Conservation (phyloP, 1,140 invertebrate genomes). For the Belonocnema kinseyi region DNA sequence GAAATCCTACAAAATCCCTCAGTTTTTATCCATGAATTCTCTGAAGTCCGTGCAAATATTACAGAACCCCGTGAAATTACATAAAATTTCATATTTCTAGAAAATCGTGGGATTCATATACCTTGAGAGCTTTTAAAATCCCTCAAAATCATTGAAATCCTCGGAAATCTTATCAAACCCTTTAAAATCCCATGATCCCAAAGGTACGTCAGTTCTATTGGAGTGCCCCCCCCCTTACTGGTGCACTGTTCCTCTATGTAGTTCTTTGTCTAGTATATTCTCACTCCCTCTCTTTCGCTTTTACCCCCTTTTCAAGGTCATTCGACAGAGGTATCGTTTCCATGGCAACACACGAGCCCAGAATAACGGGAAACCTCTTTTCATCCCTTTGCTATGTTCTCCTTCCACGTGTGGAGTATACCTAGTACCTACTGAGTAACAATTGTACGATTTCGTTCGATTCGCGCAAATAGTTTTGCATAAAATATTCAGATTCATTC, state of each 20-base stretch:
- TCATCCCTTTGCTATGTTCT: conserved; percentile 47
- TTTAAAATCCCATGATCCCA: conserved; percentile 16
- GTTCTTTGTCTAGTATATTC: conserved; percentile 16
- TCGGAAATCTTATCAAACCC: too few relatives aligned
- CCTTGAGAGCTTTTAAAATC: too few relatives aligned
- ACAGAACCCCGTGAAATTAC: too few relatives aligned
- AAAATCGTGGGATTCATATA: too few relatives aligned
- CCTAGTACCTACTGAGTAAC: background rate
- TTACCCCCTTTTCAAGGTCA: conserved; percentile 63
- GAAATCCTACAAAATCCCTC: too few relatives aligned
- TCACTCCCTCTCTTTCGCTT: conserved; percentile 43
- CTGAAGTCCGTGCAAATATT: too few relatives aligned
- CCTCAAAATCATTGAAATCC: too few relatives aligned
- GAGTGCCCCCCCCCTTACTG: conserved; percentile 44
- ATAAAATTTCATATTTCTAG: too few relatives aligned
- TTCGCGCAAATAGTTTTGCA: background rate
- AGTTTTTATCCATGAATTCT: too few relatives aligned
- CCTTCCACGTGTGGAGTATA: conserved; percentile 43
- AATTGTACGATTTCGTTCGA: background rate
- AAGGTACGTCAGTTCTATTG: conserved; percentile 43
- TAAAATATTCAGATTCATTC: too few relatives aligned
- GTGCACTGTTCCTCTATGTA: background rate
- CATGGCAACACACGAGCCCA: conserved; percentile 62
- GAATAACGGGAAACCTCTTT: conserved; percentile 60
- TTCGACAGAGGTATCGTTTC: conserved; percentile 60